These are phyloP conservation scores for Sycon ciliatum DNA, from an alignment of 37 sponge, comb jelly and placozoan species.

Conservation along the genomic window DNA sequence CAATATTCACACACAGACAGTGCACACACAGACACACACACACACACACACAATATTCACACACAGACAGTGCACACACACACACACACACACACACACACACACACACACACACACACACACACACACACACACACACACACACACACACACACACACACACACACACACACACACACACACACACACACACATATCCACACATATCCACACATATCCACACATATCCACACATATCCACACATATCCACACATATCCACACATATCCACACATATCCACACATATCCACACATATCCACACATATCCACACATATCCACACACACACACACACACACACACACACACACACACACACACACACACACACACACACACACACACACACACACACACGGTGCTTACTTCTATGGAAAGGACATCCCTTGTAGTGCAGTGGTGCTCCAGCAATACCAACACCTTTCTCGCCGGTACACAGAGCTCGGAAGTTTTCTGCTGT, in stretches of 20 bases:
- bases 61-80: background rate
- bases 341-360: constrained; percentile 5
- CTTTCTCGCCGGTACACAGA: too few relatives aligned
- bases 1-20: constrained; percentile 1
- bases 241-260: background rate
- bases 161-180: constrained; percentile 1
- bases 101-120: constrained; percentile 1
- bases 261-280: background rate
- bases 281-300: background rate
- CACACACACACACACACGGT: constrained; percentile 20
- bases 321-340: background rate
- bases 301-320: background rate
- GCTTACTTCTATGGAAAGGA: too few relatives aligned
- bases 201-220: background rate
- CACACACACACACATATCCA: background rate
- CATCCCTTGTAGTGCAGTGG: too few relatives aligned
- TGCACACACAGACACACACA: background rate
- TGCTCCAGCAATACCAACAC: too few relatives aligned
- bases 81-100: constrained; percentile 5
- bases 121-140: constrained; percentile 5
- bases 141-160: constrained; percentile 1
- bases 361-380: constrained; percentile 13
- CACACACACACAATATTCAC: background rate
- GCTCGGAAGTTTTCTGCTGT: too few relatives aligned
- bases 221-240: background rate